phyloP scores from a whole-genome alignment of 1,140 invertebrate species.

The Cyclargus thomasi region DNA sequence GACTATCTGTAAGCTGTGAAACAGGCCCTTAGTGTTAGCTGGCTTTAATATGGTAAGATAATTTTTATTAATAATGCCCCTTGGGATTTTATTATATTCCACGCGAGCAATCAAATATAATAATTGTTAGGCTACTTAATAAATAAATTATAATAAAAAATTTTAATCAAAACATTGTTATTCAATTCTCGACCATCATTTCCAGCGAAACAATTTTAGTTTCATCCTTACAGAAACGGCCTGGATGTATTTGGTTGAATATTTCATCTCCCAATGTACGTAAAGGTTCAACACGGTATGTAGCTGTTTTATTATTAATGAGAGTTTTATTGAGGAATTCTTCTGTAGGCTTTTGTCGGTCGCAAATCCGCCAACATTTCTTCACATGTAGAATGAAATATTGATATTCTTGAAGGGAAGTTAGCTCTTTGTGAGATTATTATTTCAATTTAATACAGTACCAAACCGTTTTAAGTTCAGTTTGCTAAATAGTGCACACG shows the following conservation, averaged over 20 bases:
- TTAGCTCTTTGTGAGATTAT: no score
- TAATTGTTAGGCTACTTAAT: no score
- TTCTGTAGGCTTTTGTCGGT: not conserved
- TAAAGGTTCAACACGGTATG: conserved; percentile 33
- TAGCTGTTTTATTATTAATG: conserved; percentile 21
- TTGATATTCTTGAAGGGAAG: not conserved
- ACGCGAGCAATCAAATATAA: no score
- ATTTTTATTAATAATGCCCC: no score
- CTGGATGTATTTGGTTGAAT: conserved; percentile 55
- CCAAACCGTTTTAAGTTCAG: no score
- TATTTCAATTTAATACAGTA: no score
- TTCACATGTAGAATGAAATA: not conserved
- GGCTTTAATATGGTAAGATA: no score
- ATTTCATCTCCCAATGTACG: conserved; percentile 58
- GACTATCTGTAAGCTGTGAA: no score
- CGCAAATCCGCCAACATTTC: not conserved
- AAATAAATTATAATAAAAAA: not conserved
- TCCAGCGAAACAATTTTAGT: conserved; percentile 53
- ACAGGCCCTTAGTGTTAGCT: no score
- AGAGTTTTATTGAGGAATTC: not conserved
- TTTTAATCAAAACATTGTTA: conserved; percentile 17
- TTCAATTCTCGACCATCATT: conserved; percentile 40
- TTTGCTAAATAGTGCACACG: no score
- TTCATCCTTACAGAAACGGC: conserved; percentile 43
- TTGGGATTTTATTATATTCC: no score